Base-by-base conservation (phyloP, 2,888 invertebrate genomes). In the Dione juno region DNA sequence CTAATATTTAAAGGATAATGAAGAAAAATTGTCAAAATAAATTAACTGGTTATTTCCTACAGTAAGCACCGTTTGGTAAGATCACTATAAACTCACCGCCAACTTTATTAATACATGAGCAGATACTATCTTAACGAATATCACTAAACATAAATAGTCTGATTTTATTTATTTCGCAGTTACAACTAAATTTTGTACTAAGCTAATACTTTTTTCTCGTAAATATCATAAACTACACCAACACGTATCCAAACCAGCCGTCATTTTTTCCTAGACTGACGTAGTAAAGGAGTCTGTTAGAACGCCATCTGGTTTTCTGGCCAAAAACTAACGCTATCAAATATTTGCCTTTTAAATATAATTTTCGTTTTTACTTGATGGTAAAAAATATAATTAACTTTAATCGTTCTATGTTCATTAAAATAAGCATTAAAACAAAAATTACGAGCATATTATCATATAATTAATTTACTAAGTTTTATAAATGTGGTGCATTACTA, bases 201-300 rank as follows among this genome's bases (percentile, higher is more conserved):
- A 81, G 81, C 76, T 88, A 89, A 87, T 88, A 90, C 88, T 92
- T 88, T 87, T 63, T 90, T 87, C 89, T 86, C 92, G 90, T 93
- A 93, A 93, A 92, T 93, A 93, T 93, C 92, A 92, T 92, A 92
- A 92, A 89, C 87, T 85, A 91, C 90, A 88, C 83, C 91, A 90
- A 93, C 92, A 93, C 92, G 92, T 93, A 93, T 92, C 90, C 84
- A 92, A 89, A 82, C 83, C 83, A 91, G 91, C 89, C 92, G 91
- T 93, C 93, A 93, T 93, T 93, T 93, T 93, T 90, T 88, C 88
- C 83, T 80, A 88, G 85, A 93, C 93, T 93, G 93, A 92, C 91
- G 87, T 87, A 83, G 81, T 79, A 84, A 81, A 81, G 70, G 66
- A 81, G 77, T 81, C 78, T 83, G 79, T 76, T 71, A 77, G 75